Conservation (phyloP, 1,140 invertebrate genomes). For the Bactericera cockerelli region DNA sequence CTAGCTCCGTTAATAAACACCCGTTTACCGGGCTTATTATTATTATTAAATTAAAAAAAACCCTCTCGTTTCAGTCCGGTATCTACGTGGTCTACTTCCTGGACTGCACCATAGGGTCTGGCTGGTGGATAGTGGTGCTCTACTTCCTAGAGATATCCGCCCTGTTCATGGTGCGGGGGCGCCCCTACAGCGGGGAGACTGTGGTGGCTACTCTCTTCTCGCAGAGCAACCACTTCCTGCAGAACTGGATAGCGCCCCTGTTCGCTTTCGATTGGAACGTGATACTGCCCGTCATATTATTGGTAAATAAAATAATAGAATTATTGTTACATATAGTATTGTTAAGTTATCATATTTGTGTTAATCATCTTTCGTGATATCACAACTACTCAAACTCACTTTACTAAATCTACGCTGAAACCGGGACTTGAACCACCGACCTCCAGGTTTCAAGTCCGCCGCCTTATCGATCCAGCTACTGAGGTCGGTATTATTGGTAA, state of each 20-base stretch:
- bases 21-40: no score
- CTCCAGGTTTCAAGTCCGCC: no score
- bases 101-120: conserved; percentile 62
- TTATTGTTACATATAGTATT: background rate
- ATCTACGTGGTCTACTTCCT: conserved; percentile 69
- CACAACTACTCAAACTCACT: no score
- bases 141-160: conserved; percentile 59
- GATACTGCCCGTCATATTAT: conserved; percentile 54
- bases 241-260: conserved; percentile 45
- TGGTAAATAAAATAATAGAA: conserved; percentile 38
- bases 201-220: conserved; percentile 45
- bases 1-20: no score
- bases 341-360: no score
- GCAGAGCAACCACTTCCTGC: conserved; percentile 35
- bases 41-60: no score
- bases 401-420: no score
- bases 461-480: no score
- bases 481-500: no score
- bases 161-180: conserved; percentile 64
- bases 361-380: no score
- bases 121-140: conserved; percentile 71
- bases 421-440: no score
- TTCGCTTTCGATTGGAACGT: conserved; percentile 82
- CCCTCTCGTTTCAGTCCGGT: conserved; percentile 44
- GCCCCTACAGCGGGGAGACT: conserved; percentile 67